Conservation (phyloP, 1,140 invertebrate genomes). For the Sitodiplosis mosellana region DNA sequence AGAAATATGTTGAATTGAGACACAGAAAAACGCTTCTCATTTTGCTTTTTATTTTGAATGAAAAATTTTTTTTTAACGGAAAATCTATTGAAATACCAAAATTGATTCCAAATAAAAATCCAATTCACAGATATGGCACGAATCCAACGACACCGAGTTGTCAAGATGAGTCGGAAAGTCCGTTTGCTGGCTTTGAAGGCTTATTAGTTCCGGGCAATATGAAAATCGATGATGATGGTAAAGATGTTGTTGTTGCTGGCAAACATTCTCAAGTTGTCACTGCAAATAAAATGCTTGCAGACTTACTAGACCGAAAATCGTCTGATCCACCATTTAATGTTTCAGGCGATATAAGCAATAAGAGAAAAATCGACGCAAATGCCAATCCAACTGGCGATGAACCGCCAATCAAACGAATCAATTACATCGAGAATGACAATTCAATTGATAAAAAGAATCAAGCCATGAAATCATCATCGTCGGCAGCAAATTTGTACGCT, state of each 20-base stretch:
- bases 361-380: slow-evolving; percentile 34
- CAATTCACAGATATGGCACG: neutral
- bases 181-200: slow-evolving; percentile 41
- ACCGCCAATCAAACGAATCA: too few species aligned
- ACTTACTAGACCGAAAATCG: slow-evolving; percentile 40
- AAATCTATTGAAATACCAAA: too few species aligned
- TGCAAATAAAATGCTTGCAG: slow-evolving; percentile 30
- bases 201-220: slow-evolving; percentile 33
- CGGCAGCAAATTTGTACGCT: slow-evolving; percentile 50
- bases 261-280: slow-evolving; percentile 27
- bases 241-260: slow-evolving; percentile 23
- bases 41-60: too few species aligned
- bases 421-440: too few species aligned
- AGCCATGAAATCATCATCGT: slow-evolving; percentile 38
- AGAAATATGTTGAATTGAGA: too few species aligned
- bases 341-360: neutral
- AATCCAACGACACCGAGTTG: slow-evolving; percentile 22
- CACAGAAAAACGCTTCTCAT: too few species aligned
- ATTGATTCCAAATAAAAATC: too few species aligned
- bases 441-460: too few species aligned
- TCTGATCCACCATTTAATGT: slow-evolving; percentile 7
- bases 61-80: too few species aligned
- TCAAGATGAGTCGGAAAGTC: slow-evolving; percentile 33
- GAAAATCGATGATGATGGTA: slow-evolving; percentile 31
- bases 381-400: too few species aligned